These are phyloP conservation scores for Mizuhopecten yessoensis DNA, from an alignment of 1,140 invertebrate genomes.

Conservation along the genomic window DNA sequence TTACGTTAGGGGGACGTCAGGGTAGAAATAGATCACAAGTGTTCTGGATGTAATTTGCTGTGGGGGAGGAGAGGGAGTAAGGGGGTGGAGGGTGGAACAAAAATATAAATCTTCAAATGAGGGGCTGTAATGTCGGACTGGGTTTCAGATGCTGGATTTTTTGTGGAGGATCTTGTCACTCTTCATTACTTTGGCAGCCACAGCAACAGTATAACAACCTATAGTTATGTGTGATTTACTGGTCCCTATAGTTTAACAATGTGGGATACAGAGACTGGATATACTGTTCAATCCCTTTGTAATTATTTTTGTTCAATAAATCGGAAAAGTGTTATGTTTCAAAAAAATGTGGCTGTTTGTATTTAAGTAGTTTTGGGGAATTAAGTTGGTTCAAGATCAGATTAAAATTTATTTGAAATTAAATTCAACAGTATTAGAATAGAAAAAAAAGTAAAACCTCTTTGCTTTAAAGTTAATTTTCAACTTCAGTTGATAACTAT, in stretches of 20 bases:
- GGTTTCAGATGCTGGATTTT: slow-evolving; percentile 1
- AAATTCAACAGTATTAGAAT: not conserved
- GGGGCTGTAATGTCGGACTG: not conserved
- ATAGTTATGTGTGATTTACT: not conserved
- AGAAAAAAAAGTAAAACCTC: not conserved
- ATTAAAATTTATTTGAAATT: not conserved
- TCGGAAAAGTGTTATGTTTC: not conserved
- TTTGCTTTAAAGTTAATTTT: not conserved
- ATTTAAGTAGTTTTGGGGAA: not conserved
- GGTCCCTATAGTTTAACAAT: not conserved
- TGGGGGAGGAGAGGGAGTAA: not conserved
- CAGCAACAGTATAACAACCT: too few species aligned
- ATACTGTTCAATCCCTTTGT: not conserved
- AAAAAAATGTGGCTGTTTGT: not conserved
- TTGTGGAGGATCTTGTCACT: not conserved
- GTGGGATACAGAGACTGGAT: not conserved
- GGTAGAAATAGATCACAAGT: not conserved
- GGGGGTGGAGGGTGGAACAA: not conserved
- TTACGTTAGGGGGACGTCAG: too few species aligned
- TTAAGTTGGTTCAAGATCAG: not conserved
- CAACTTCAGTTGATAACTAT: not conserved
- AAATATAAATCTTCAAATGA: not conserved
- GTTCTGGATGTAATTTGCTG: not conserved
- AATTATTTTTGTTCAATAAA: not conserved
- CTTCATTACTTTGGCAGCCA: not conserved